Percentiles rank a stretch among this genome's conserved stretches.
Conservation (phyloP, 1,140 invertebrate genomes). For the Ladona fulva region DNA sequence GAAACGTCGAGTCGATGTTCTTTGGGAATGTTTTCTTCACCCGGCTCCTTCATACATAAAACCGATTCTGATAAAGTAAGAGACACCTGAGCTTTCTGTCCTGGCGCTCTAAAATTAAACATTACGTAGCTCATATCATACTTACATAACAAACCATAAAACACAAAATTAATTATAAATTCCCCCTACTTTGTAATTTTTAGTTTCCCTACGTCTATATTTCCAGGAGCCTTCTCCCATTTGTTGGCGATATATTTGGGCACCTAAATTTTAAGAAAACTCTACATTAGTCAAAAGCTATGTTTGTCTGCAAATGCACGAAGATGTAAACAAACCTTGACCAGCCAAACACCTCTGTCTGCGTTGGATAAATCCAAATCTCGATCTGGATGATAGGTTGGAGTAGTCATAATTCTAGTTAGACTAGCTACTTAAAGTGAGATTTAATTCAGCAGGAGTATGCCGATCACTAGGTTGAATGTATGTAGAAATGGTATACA, state of each 20-base stretch:
- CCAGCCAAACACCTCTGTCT: conserved; percentile 84
- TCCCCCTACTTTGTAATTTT: conserved; percentile 56
- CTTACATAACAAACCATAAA: too few relatives aligned
- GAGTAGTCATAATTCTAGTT: conserved; percentile 26
- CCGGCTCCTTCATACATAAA: conserved; percentile 56
- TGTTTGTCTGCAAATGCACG: too few relatives aligned
- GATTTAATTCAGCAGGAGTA: too few relatives aligned
- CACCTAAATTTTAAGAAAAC: conserved; percentile 35
- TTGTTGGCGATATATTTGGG: conserved; percentile 90
- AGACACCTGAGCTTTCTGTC: conserved; percentile 62
- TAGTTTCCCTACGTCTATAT: conserved; percentile 69
- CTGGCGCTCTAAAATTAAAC: conserved; percentile 37
- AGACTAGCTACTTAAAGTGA: too few relatives aligned
- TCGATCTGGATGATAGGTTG: conserved; percentile 49
- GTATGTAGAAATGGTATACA: too few relatives aligned
- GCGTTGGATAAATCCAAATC: conserved; percentile 83
- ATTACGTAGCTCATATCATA: conserved; percentile 14
- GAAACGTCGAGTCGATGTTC: conserved; percentile 85
- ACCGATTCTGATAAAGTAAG: conserved; percentile 58
- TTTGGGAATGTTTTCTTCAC: conserved; percentile 67
- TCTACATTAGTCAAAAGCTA: background rate
- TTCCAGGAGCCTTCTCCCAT: conserved; percentile 75
- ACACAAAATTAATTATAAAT: conserved; percentile 17
- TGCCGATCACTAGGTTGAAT: too few relatives aligned
- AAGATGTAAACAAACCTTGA: conserved; percentile 65